Evolutionary conservation across 2,113 vertebrate species (phyloP), one percentile per base, ranked within the genome.

Genomic region (Larimichthys polyactis): DNA sequence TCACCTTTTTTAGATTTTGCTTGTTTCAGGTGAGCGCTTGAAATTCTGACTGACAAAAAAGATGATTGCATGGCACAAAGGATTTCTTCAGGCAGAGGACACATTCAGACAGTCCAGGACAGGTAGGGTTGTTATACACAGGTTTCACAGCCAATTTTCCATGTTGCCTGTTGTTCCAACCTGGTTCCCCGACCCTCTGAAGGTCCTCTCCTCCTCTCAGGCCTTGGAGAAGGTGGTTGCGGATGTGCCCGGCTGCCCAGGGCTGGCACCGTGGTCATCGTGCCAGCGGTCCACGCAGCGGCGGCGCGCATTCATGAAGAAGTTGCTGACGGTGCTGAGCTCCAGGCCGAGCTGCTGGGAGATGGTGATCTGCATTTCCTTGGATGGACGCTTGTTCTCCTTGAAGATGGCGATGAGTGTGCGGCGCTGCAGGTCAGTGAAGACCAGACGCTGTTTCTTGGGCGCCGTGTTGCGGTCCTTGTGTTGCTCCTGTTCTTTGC

Each of bases 291-390:
- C 98, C 93, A 98, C 97, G 73, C 98, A 99, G 69, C 98, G 96
- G 89, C 98, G 97, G n/a, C 98, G 97, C 16, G 98, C 98, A 1
- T 99, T 99, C 98, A 99, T 99, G 93, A 99, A 99, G 97, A 99
- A 99, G 92, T 99, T 99, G 97, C 97, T 99, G 96, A 99, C 98
- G 1, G 98, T 99, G 95, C 90, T 98, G 93, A 98, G 97, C 95
- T 99, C 98, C 93, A 99, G 91, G 87, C 98, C 98, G 44, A 99
- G 97, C 91, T 99, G 98, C 94, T 99, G 98, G 0, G 98, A 99
- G 93, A 99, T 99, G 95, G 98, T 99, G 82, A 98, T 95, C 95
- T 99, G 98, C 98, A 99, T 99, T 87, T 99, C 98, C 73, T 98
- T 99, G 89, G 97, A 98, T 0, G 98, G 98, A 17, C 98, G 96